Conservation (phyloP, 2,797 vertebrate genomes). For the Danio albolineatus region DNA sequence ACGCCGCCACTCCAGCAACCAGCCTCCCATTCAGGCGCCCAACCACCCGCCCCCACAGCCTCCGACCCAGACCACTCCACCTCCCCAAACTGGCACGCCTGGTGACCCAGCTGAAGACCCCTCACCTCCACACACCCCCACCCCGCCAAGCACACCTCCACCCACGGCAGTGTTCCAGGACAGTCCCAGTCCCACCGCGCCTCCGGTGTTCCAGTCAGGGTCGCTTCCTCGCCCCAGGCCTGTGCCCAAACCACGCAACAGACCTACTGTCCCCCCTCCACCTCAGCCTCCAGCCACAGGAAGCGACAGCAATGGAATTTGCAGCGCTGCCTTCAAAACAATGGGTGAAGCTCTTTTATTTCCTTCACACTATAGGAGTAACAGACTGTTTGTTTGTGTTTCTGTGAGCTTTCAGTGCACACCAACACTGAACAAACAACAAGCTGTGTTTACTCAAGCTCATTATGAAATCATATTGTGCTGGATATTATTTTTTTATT, state of each 20-base stretch:
- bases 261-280: constrained; percentile 90
- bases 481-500: too few relatives aligned
- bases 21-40: constrained; percentile 88
- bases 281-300: constrained; percentile 83
- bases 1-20: constrained; percentile 87
- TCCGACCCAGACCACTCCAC: constrained; percentile 79
- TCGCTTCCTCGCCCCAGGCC: constrained; percentile 88
- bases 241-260: constrained; percentile 91
- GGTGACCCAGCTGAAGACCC: constrained; percentile 74
- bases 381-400: constrained; percentile 16
- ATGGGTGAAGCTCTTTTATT: constrained; percentile 74
- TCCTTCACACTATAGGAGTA: constrained; percentile 5
- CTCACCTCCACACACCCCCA: constrained; percentile 87
- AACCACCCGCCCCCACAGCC: constrained; percentile 94
- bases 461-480: too few relatives aligned
- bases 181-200: constrained; percentile 63
- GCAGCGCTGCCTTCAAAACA: constrained; percentile 81
- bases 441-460: too few relatives aligned
- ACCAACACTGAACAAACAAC: too few relatives aligned
- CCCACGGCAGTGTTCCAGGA: constrained; percentile 63
- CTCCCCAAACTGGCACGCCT: constrained; percentile 60
- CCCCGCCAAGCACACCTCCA: constrained; percentile 89
- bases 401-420: not conserved
- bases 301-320: constrained; percentile 71
- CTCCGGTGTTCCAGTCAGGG: constrained; percentile 77